A percentile compares a stretch with the other conserved stretches of the same genome.
Evolutionary conservation across 2,888 invertebrate species (phyloP).

Genomic region (Eupithecia vulgata): DNA sequence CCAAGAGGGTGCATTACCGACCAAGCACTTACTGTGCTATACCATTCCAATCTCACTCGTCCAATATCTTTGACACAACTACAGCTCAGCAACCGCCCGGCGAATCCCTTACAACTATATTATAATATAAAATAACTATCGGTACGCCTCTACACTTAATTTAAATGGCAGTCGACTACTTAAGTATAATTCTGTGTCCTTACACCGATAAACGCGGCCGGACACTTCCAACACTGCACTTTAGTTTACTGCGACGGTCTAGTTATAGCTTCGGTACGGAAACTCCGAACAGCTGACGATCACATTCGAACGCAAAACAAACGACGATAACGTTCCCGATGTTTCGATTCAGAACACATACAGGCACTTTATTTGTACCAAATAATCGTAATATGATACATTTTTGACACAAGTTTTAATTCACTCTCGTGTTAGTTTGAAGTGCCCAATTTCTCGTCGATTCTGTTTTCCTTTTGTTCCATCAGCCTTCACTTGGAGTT

Average conservation of each 20-base stretch:
- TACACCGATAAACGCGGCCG: constrained; percentile 8
- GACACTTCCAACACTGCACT: neutral
- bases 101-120: constrained; percentile 27
- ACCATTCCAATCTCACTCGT: neutral
- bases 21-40: neutral
- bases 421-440: constrained; percentile 4
- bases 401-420: neutral
- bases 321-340: constrained; percentile 10
- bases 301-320: constrained; percentile 3
- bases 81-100: constrained; percentile 33
- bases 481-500: neutral
- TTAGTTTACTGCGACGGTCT: neutral
- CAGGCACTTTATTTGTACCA: neutral
- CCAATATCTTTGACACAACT: constrained; percentile 45
- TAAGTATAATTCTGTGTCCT: constrained; percentile 38
- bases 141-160: constrained; percentile 43
- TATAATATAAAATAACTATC: constrained; percentile 17
- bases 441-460: neutral
- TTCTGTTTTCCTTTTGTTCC: neutral
- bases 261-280: neutral
- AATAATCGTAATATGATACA: neutral
- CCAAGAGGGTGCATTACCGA: constrained; percentile 1
- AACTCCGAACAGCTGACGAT: neutral
- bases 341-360: neutral
- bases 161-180: constrained; percentile 62